phyloP scores from a whole-genome alignment of 2,888 invertebrate species.

The Andrena marginata region DNA sequence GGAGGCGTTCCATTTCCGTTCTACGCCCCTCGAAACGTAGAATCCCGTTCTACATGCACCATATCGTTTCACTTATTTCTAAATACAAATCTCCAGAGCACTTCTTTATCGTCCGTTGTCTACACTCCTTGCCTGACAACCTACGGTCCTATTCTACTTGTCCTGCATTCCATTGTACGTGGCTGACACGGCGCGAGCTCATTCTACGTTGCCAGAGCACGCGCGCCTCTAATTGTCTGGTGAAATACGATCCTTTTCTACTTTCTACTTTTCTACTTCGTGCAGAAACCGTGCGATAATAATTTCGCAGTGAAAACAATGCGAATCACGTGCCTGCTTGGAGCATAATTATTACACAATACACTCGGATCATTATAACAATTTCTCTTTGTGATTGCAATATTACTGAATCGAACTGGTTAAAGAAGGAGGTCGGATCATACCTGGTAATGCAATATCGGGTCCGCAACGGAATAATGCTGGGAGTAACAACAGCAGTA shows the following conservation, averaged over 20 bases:
- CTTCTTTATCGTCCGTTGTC: neutral
- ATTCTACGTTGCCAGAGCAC: neutral
- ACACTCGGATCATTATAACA: too few relatives aligned
- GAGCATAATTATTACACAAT: too few relatives aligned
- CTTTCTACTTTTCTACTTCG: neutral
- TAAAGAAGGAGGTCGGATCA: neutral
- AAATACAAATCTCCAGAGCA: neutral
- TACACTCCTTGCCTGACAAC: neutral
- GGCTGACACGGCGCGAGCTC: neutral
- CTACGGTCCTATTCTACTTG: conserved; percentile 1
- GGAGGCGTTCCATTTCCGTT: neutral
- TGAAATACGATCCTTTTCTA: neutral
- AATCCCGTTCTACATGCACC: conserved; percentile 14
- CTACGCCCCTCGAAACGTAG: neutral
- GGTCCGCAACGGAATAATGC: neutral
- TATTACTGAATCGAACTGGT: neutral
- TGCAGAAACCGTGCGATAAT: neutral
- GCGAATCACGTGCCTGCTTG: too few relatives aligned
- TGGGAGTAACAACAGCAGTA: neutral
- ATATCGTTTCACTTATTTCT: conserved; percentile 2
- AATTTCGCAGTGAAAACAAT: too few relatives aligned
- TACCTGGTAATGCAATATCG: neutral
- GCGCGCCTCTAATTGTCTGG: neutral
- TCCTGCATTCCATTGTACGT: neutral
- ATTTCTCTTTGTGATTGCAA: too few relatives aligned